Base-by-base conservation (phyloP, 2,113 vertebrate species). In the Chinchilla lanigera region DNA sequence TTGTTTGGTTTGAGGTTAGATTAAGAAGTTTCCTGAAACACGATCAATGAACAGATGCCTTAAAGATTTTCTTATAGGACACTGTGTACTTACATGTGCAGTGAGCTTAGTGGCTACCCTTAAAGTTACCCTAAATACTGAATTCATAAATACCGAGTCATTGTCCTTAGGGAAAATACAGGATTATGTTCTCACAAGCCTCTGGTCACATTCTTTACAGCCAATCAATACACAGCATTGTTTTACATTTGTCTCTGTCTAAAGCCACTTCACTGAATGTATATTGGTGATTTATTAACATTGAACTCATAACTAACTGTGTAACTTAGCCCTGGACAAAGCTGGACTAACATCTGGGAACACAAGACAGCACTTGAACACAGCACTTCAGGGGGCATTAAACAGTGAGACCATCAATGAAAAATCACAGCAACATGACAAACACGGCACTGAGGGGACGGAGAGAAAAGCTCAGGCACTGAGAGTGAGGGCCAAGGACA, bases 171-270 rank as follows among this genome's bases (percentile, higher is more conserved):
- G 35, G 22, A 67, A 60, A 81, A 80, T 8, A n/a, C 0, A 50
- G 41, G 56, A 20, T 16, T 63, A 67, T 71, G 63, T 88, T 90
- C 50, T 81, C 93, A 44, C 1, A 41, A 96, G 52, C 44, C 77
- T 84, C 83, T 90, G 82, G 26, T 88, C 71, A 71, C n/a, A 50
- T 47, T 77, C 35, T 84, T 61, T 83, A 35, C 71, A 88, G 35
- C 13, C 11, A 9, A 90, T 73, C 67, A 63, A 50, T 60, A 73
- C 38, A 50, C 19, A 85, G 75, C 50, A 61, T 69, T 65, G 52
- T 82, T 95, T 88, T 77, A 69, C 16, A 38, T 61, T 89, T 84
- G 75, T 77, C 94, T 94, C 83, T 88, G 28, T 87, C 63, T 84
- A 69, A 90, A 89, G 71, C 75, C 22, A 90, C 26, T 61, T 67